A percentile compares a stretch with the other conserved stretches of the same genome.
These are phyloP conservation scores for Rhinichthys klamathensis DNA, from an alignment of 2,113 vertebrate species.

Conservation along the genomic window DNA sequence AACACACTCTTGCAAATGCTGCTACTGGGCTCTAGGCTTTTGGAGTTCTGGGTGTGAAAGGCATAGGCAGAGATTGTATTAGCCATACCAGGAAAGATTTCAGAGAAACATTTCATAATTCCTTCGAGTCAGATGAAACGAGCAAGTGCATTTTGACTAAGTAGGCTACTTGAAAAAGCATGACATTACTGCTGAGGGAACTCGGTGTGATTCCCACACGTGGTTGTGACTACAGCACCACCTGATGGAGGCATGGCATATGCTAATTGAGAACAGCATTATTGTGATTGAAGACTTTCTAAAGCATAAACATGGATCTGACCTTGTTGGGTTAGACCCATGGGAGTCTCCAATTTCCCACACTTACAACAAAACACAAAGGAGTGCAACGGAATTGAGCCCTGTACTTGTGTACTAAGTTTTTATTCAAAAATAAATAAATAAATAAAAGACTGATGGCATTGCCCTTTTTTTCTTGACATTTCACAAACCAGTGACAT, in stretches of 20 bases:
- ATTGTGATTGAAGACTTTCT: neutral
- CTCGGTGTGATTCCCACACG: neutral
- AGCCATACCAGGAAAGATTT: neutral
- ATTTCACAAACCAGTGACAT: constrained; percentile 43
- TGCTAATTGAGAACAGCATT: neutral
- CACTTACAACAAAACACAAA: neutral
- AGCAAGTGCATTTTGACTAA: neutral
- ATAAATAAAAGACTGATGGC: neutral
- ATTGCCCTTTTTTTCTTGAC: constrained; percentile 35
- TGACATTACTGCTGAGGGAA: neutral
- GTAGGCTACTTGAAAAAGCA: neutral
- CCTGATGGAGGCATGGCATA: constrained; percentile 26
- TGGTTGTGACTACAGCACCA: constrained; percentile 18
- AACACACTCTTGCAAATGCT: neutral
- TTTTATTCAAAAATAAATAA: no score
- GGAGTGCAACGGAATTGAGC: neutral
- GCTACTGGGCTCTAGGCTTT: constrained; percentile 17
- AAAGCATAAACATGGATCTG: constrained; percentile 3
- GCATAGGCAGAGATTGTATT: neutral
- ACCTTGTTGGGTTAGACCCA: neutral
- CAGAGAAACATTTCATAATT: neutral
- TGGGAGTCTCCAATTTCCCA: neutral
- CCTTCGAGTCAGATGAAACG: neutral
- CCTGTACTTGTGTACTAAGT: neutral
- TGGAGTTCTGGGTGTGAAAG: neutral